Evolutionary conservation across 2,113 vertebrate species (phyloP), one percentile per base, ranked within the genome.

Genomic region (Periophthalmodon schlosseri): DNA sequence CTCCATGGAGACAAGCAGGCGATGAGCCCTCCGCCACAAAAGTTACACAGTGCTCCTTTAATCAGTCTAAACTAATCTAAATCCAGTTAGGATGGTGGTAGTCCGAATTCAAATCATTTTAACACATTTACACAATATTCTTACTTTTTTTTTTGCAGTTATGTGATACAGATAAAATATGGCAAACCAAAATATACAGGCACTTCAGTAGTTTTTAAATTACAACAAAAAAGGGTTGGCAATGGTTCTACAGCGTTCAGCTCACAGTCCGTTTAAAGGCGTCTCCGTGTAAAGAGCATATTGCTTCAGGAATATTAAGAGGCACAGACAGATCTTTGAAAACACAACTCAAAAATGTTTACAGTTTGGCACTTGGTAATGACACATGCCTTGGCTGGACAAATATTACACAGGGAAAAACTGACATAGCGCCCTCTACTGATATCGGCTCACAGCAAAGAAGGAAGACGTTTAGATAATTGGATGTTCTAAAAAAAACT

Each of bases 121-220:
- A 56, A 21, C 52, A 56, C 5, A 56, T 56, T 56, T 56, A 2
- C n/a, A 21, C 52, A 7, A 3, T 24, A 58, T 14, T 14, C 23
- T 28, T 11, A 11, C n/a, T 23, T 54, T 28, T 28, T 28, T 57
- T 57, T 11, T 21, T 23, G n/a, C n/a, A 12, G 6, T 21, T 9
- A 21, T 7, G 50, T n/a, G 20, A 9, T 20, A 54, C 50, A 24
- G 21, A 18, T 58, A 13, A 21, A 28, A 21, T 28, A 24, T 14
- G 57, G 23, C 57, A 63, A 8, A 57, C 18, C 18, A 66, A 50
- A 76, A 84, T 77, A 75, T 49, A 84, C 80, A 90, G 75, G 58
- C 77, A 89, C 77, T 74, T 85, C 46, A 86, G 67, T 74, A 82
- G 76, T 81, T 36, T 77, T 73, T 78, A 75, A 82, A 86, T 79